These are phyloP conservation scores for Rhingia rostrata DNA, from an alignment of 2,888 invertebrate genomes.

Conservation along the genomic window DNA sequence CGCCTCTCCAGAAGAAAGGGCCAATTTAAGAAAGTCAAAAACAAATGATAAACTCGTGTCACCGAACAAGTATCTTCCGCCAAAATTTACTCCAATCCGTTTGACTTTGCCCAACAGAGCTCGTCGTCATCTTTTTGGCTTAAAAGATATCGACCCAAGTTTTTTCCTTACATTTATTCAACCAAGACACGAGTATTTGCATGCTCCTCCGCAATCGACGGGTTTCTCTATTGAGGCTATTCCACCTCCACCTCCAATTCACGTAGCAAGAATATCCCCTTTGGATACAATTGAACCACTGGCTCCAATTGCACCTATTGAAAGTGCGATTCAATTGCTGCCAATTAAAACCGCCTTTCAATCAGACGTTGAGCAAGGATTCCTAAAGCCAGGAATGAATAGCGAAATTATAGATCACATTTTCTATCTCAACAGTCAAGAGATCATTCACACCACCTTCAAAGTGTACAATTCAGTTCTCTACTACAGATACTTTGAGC, in stretches of 20 bases:
- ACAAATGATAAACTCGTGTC: constrained; percentile 79
- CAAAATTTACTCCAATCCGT: constrained; percentile 76
- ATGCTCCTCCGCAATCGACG: constrained; percentile 62
- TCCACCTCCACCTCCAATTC: constrained; percentile 29
- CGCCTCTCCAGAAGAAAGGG: constrained; percentile 7
- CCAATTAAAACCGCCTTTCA: constrained; percentile 75
- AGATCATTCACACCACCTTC: constrained; percentile 85
- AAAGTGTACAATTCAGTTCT: constrained; percentile 91
- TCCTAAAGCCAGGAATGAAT: constrained; percentile 78
- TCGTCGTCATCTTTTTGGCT: constrained; percentile 77
- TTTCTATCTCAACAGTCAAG: constrained; percentile 83
- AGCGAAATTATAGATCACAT: constrained; percentile 81
- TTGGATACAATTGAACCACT: constrained; percentile 10
- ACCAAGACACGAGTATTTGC: constrained; percentile 69
- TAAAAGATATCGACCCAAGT: constrained; percentile 79
- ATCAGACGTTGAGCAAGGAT: constrained; percentile 75
- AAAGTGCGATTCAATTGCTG: constrained; percentile 19
- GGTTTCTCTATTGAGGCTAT: constrained; percentile 70
- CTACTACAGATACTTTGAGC: constrained; percentile 89
- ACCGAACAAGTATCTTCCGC: constrained; percentile 76
- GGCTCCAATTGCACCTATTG: constrained; percentile 27
- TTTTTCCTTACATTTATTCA: constrained; percentile 79
- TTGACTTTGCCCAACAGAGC: constrained; percentile 22
- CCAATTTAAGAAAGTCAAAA: constrained; percentile 31
- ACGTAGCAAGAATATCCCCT: constrained; percentile 33